Base-by-base conservation (phyloP, 2,888 invertebrate species). In the Junonia oenone region DNA sequence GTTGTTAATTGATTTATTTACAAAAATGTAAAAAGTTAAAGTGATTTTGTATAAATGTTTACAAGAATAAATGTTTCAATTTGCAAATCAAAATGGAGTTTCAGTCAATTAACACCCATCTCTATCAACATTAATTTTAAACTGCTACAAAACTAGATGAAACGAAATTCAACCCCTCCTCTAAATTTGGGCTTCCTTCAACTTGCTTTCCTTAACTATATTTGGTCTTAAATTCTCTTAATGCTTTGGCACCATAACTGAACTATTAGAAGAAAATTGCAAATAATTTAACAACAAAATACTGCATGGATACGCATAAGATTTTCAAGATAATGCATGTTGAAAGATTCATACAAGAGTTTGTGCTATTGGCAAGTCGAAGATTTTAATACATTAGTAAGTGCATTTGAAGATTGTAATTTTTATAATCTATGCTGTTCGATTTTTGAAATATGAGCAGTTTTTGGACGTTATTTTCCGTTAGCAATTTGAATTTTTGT, bases 21-120 rank as follows among this genome's bases (percentile, higher is more conserved):
- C 70, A 69, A 80, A n/a, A 79, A 79, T 88, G 83, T 86, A 79
- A 78, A 81, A 81, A 73, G 72, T 67, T 68, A 72, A 68, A 82
- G 75, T 81, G 78, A 81, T 81, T 80, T 86, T 90, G 86, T 89
- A 79, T 82, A 81, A 78, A 76, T 83, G 76, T 87, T 81, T 84
- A 78, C 78, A 81, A 76, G 75, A 90, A 90, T 90, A 90, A 90
- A 90, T 79, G 81, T 82, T 72, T 80, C 78, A 78, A 74, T 86
- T 83, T 73, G 73, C 76, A 86, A 86, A 78, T 68, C 70, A 75
- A 77, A 75, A 76, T 90, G 89, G 90, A 90, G 90, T 90, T 90
- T 90, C 89, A 90, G 90, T 90, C 90, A 90, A 88, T 89, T 89
- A 89, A 87, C 89, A 89, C 89, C 89, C 89, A 89, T 85, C 80